Base-by-base conservation (phyloP, 2,797 vertebrate species). In the Telmatherina bonti region DNA sequence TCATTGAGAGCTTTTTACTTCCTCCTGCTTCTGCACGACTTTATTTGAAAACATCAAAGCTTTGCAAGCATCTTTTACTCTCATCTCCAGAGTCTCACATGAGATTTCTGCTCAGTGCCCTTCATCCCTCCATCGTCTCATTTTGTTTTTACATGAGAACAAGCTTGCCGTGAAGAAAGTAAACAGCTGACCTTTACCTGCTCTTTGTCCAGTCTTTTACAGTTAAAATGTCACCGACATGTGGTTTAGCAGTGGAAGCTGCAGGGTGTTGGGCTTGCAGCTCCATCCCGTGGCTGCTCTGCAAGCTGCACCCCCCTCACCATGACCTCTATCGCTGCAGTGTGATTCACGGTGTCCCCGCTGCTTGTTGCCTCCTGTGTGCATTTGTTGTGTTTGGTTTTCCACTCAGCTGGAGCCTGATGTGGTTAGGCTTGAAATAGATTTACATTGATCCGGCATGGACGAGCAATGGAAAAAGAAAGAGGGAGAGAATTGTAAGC, bases 361-460 rank as follows among this genome's bases (percentile, higher is more conserved):
- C 72, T 49, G 57, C 64, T 33, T 29, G 1, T 38, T 18, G 63
- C 52, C 62, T 30, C 47, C 20, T 47, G 45, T 30, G 67, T 22
- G 24, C 55, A 31, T 80, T 49, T 72, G 52, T 62, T 76, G 57
- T 66, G 81, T 75, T 74, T 70, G 66, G 66, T 76, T 88, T 89
- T 83, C 70, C 79, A 75, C 85, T 78, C 62, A 76, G 73, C 74
- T 68, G 72, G 72, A 74, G 66, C 72, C 77, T 66, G 65, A 89
- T 70, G 66, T 73, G 29, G 63, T 22, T 30, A 62, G 36, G 82
- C 82, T 70, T 61, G 66, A 70, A 86, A 91, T 90, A 89, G 85
- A 78, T 73, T 63, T 8, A 1, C 62, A 89, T 91, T 62, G 90
- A 91, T 90, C 69, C 0, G 0, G 76, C 70, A 69, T 59, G 70